These are phyloP conservation scores for Steatornis caripensis DNA, from an alignment of 2,113 vertebrate genomes.

Conservation along the genomic window DNA sequence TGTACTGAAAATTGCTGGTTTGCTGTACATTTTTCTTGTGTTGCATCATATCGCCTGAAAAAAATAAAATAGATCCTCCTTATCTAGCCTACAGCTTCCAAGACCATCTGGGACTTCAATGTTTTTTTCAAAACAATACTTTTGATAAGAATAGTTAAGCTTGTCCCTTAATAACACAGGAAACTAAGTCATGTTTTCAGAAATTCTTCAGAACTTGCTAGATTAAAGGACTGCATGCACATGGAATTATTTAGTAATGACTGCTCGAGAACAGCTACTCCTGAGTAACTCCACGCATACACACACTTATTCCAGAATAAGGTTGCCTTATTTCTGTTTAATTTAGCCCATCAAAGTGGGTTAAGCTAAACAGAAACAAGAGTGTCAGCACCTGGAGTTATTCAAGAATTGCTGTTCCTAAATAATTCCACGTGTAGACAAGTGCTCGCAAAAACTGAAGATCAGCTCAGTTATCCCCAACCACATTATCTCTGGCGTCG, in stretches of 20 bases:
- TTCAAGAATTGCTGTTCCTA: not conserved
- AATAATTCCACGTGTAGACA: constrained; percentile 13
- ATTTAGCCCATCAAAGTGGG: constrained; percentile 21
- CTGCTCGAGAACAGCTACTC: constrained; percentile 22
- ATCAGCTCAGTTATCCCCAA: not conserved
- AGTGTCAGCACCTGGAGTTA: constrained; percentile 18
- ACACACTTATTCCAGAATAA: constrained; percentile 28
- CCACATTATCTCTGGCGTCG: not conserved
- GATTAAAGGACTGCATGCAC: constrained; percentile 37
- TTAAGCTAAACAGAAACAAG: constrained; percentile 49
- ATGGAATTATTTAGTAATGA: constrained; percentile 21
- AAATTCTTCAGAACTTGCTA: constrained; percentile 16
- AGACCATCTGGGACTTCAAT: not conserved
- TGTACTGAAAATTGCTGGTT: not conserved
- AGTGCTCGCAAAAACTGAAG: not conserved
- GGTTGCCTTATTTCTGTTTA: constrained; percentile 24
- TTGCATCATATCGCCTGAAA: not conserved
- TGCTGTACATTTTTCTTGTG: not conserved
- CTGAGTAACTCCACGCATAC: not conserved
- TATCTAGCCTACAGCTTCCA: not conserved
- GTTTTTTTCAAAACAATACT: not conserved
- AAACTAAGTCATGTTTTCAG: constrained; percentile 38
- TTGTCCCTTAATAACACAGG: not conserved
- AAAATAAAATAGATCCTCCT: not conserved
- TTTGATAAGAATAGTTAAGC: constrained; percentile 6